Evolutionary conservation across 2,797 vertebrate species (phyloP).

Genomic region (Hybognathus amarus): DNA sequence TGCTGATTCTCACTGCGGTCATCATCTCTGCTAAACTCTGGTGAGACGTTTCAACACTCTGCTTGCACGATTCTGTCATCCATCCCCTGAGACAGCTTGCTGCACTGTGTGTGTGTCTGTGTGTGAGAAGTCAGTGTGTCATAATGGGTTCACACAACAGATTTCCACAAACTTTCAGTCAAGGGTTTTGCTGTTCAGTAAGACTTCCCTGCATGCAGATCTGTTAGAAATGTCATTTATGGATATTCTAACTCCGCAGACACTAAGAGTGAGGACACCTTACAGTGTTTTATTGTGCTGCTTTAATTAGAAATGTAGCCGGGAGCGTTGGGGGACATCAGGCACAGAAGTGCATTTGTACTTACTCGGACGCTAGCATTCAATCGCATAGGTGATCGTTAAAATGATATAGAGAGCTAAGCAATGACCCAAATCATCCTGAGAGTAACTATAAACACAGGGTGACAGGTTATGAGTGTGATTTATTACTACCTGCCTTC

Average conservation of each 20-base stretch:
- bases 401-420: conserved; percentile 66
- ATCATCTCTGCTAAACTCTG: conserved; percentile 84
- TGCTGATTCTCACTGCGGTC: conserved; percentile 82
- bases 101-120: conserved; percentile 26
- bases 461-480: conserved; percentile 39
- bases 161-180: conserved; percentile 39
- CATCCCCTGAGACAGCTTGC: conserved; percentile 33
- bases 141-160: conserved; percentile 50
- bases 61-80: conserved; percentile 44
- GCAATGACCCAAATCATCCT: conserved; percentile 67
- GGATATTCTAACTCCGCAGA: conserved; percentile 34
- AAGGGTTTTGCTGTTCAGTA: conserved; percentile 18
- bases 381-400: conserved; percentile 45
- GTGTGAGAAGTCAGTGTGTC: conserved; percentile 22
- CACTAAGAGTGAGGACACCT: conserved; percentile 17
- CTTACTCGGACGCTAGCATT: conserved; percentile 38
- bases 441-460: conserved; percentile 67
- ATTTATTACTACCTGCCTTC: conserved; percentile 33
- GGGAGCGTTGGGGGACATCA: conserved; percentile 25
- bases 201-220: conserved; percentile 19
- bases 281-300: conserved; percentile 43
- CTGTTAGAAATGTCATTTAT: conserved; percentile 20
- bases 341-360: conserved; percentile 43
- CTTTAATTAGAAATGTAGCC: conserved; percentile 54
- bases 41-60: conserved; percentile 69